phyloP scores from a whole-genome alignment of 1,140 invertebrate species.

The Drosophila ficusphila region DNA sequence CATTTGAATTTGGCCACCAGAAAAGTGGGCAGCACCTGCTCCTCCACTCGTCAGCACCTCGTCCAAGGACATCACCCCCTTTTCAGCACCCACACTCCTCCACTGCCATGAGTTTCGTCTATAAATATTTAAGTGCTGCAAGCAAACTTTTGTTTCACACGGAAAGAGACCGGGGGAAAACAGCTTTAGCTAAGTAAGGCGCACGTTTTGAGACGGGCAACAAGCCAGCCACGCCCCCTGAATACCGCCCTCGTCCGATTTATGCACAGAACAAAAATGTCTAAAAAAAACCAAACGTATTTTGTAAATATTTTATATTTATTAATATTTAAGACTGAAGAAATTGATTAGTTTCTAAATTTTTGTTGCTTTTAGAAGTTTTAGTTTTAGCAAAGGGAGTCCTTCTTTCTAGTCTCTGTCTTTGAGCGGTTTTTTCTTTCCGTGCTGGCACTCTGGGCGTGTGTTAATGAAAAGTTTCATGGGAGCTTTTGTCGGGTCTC shows the following conservation, averaged over 20 bases:
- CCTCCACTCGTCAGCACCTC: slow-evolving; percentile 34
- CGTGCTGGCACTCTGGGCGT: slow-evolving; percentile 24
- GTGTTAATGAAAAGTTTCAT: slow-evolving; percentile 49
- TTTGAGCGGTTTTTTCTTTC: background rate
- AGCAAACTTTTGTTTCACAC: slow-evolving; percentile 40
- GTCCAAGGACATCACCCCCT: slow-evolving; percentile 1
- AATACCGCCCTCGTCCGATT: background rate
- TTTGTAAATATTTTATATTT: no score
- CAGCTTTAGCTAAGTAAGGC: slow-evolving; percentile 58
- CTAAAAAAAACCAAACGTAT: no score
- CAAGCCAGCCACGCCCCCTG: slow-evolving; percentile 14
- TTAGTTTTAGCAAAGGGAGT: no score
- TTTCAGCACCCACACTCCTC: background rate
- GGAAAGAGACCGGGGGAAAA: slow-evolving; percentile 2
- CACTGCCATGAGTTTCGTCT: slow-evolving; percentile 32
- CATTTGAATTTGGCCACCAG: slow-evolving; percentile 25
- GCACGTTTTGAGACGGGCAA: slow-evolving; percentile 24
- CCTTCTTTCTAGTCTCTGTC: background rate
- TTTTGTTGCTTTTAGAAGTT: no score
- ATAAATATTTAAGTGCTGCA: slow-evolving; percentile 65
- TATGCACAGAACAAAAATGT: background rate
- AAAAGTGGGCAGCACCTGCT: slow-evolving; percentile 25
- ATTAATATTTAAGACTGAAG: no score
- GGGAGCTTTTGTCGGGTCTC: slow-evolving; percentile 16
- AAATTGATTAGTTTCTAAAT: no score